These are phyloP conservation scores for Eleginops maclovinus DNA, from an alignment of 2,113 vertebrate genomes.

Conservation along the genomic window DNA sequence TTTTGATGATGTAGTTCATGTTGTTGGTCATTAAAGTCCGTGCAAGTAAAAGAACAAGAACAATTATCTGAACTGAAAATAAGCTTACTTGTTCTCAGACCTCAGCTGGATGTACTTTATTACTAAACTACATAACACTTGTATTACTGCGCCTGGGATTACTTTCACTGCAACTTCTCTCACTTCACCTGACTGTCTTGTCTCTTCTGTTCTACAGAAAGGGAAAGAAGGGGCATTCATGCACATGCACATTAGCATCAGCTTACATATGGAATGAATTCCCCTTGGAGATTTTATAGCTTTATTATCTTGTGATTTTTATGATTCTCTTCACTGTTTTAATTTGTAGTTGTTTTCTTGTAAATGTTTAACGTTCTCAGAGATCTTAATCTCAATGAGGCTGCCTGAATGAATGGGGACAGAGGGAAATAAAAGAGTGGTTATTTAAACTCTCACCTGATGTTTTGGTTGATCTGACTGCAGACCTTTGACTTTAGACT, in stretches of 20 bases:
- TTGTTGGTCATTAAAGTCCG: background rate
- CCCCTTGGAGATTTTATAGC: too few relatives aligned
- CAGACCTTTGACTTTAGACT: conserved; percentile 93
- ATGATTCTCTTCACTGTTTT: too few relatives aligned
- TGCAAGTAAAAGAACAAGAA: background rate
- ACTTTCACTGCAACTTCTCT: conserved; percentile 13
- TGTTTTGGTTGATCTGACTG: conserved; percentile 93
- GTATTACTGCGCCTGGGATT: background rate
- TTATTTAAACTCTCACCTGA: conserved; percentile 82
- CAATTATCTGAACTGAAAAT: background rate
- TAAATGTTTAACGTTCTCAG: too few relatives aligned
- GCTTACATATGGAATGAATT: too few relatives aligned
- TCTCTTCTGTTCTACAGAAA: conserved; percentile 22
- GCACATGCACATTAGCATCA: background rate
- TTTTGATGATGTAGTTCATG: background rate
- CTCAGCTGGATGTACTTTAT: background rate
- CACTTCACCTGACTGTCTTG: conserved; percentile 7
- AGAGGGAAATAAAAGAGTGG: background rate
- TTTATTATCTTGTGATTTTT: too few relatives aligned
- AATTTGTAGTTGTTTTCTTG: too few relatives aligned
- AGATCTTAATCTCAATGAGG: too few relatives aligned
- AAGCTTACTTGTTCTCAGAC: background rate
- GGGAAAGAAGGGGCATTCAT: background rate
- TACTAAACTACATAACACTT: background rate
- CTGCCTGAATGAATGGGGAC: too few relatives aligned